These are phyloP conservation scores for Lates japonicus DNA, from an alignment of 2,797 vertebrate species.

Conservation along the genomic window DNA sequence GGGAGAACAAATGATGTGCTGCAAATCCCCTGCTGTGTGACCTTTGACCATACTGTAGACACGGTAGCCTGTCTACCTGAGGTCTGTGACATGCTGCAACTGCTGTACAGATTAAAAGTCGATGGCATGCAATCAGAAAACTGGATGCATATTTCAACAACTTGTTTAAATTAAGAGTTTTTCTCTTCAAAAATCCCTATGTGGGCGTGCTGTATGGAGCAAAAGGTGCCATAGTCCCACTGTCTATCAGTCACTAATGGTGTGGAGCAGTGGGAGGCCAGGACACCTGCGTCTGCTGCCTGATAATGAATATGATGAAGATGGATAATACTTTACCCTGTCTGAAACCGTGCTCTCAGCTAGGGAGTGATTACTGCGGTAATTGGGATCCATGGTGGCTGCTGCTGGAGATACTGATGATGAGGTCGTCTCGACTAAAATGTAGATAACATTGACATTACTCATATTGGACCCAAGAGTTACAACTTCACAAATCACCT, in stretches of 20 bases:
- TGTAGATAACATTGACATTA: slow-evolving; percentile 71
- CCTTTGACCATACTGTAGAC: slow-evolving; percentile 67
- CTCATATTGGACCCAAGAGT: slow-evolving; percentile 51
- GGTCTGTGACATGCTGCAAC: slow-evolving; percentile 21
- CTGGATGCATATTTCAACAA: slow-evolving; percentile 25
- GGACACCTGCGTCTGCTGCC: slow-evolving; percentile 80
- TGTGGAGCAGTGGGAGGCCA: slow-evolving; percentile 77
- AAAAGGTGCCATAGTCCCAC: slow-evolving; percentile 49
- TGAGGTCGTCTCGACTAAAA: slow-evolving; percentile 57
- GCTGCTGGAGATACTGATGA: slow-evolving; percentile 62
- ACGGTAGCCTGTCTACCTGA: neutral
- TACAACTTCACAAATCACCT: slow-evolving; percentile 50
- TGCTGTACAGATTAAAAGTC: slow-evolving; percentile 19
- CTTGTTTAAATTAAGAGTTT: slow-evolving; percentile 40
- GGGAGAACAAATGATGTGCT: slow-evolving; percentile 69
- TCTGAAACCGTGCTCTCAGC: slow-evolving; percentile 71
- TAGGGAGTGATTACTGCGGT: slow-evolving; percentile 74
- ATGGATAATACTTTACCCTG: slow-evolving; percentile 77
- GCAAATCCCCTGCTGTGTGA: slow-evolving; percentile 58
- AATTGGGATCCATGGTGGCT: slow-evolving; percentile 76
- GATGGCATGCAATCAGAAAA: neutral
- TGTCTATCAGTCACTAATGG: slow-evolving; percentile 81
- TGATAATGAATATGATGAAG: slow-evolving; percentile 86
- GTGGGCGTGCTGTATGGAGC: slow-evolving; percentile 41
- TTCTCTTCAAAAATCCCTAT: neutral